Evolutionary conservation across 1,140 invertebrate genomes (phyloP), one percentile per base, ranked within the genome.

Genomic region (Drosophila pandora): DNA sequence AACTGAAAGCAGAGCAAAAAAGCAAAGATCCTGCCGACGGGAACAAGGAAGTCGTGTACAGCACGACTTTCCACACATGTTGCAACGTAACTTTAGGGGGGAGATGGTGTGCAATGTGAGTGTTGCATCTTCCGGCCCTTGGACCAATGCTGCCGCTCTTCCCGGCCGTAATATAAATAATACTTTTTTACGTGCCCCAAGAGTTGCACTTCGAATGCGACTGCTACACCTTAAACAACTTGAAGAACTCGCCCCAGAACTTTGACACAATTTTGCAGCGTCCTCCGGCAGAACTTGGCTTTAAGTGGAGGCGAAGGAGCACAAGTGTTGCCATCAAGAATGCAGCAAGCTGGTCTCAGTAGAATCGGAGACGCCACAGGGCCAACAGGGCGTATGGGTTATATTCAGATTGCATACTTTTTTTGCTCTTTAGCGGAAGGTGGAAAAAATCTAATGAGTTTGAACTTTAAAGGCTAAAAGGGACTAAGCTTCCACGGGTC

Each of bases 221-320:
- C 41, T 43, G 71, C 58, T 41, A 71, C 65, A 72, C 65, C 76
- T 83, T 83, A 83, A 83, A 83, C 76, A 76, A 61, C 58, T 76
- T 70, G 58, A 76, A 79, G 67, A 70, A 84, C 80, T 84, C 79
- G 52, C 72, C 63, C 54, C 22, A 64, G 76, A 77, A 78, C 55
- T 78, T 78, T 43, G 37, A 48, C 65, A 60, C 67, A 72, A 12
- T 77, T 77, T 48, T n/a, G 34, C 57, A 22, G 34, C 21, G 57
- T 49, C 21, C 34, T 41, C 2, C 48, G 10, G 43, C 32, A 39
- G n/a, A 49, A 56, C 65, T 69, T 69, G 43, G 25, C 63, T 70
- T 70, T 49, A 69, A 69, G 50, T 47, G 30, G 43, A 30, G 23
- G 17, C 22, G 54, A 30, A 56, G 39, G 21, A 17, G 53, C 41